Conservation (phyloP, 2,113 vertebrate species). For the Tauraco erythrolophus region DNA sequence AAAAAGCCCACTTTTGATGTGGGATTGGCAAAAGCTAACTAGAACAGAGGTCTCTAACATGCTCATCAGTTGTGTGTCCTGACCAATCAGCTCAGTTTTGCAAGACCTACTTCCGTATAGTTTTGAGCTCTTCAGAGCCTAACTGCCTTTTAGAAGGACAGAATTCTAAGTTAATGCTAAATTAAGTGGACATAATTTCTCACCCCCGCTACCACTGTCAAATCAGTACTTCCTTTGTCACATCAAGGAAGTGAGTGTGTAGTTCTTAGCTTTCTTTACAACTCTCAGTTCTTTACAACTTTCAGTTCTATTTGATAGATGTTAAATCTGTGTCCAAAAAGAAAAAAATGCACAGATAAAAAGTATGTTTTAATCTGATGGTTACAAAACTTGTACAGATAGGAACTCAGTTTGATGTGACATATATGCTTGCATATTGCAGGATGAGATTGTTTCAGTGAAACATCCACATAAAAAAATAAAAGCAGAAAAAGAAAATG, state of each 20-base stretch:
- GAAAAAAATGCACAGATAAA: neutral
- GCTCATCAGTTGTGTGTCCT: neutral
- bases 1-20: no score
- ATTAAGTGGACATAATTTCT: neutral
- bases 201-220: neutral
- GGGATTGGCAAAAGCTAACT: neutral
- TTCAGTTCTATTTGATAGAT: neutral
- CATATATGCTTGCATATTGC: conserved; percentile 68
- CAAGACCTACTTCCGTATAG: neutral
- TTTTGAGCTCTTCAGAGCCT: neutral
- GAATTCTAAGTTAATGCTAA: neutral
- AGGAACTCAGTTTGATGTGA: conserved; percentile 49
- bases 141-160: neutral
- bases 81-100: neutral
- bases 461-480: conserved; percentile 84
- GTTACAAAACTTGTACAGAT: neutral
- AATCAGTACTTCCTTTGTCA: neutral
- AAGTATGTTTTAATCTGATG: neutral
- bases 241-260: neutral
- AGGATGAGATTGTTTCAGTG: conserved; percentile 83
- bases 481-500: conserved; percentile 82
- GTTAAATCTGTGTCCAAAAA: neutral
- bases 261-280: neutral
- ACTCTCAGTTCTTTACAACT: no score
- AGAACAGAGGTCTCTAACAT: neutral